Conservation (phyloP, 2,797 vertebrate genomes). For the Thaleichthys pacificus region DNA sequence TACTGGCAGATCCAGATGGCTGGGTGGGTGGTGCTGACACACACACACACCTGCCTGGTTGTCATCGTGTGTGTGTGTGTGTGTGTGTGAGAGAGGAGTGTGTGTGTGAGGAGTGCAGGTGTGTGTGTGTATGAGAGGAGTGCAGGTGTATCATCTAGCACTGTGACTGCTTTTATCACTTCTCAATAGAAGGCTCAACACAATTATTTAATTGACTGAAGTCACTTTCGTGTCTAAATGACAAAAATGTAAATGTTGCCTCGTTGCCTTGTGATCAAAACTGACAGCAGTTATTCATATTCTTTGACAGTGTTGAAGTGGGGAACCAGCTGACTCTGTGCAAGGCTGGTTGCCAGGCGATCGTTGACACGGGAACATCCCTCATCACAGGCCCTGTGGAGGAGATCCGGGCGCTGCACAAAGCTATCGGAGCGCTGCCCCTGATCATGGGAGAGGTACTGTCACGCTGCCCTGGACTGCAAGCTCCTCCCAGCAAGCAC, state of each 20-base stretch:
- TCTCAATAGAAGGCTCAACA: too few relatives aligned
- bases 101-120: too few relatives aligned
- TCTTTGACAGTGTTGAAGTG: conserved; percentile 72
- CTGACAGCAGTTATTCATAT: not conserved
- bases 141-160: too few relatives aligned
- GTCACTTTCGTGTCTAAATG: too few relatives aligned
- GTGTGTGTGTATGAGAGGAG: too few relatives aligned
- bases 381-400: conserved; percentile 75
- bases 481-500: too few relatives aligned
- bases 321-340: conserved; percentile 78
- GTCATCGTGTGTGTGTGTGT: not conserved
- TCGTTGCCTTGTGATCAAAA: not conserved
- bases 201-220: too few relatives aligned
- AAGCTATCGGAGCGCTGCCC: conserved; percentile 78
- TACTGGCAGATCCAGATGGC: conserved; percentile 87
- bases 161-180: too few relatives aligned
- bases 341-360: conserved; percentile 79
- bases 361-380: conserved; percentile 85
- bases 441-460: conserved; percentile 77
- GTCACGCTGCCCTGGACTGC: not conserved
- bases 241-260: not conserved
- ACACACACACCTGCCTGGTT: not conserved
- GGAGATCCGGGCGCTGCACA: conserved; percentile 80
- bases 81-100: too few relatives aligned
- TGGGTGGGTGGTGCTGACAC: conserved; percentile 65